phyloP scores from a whole-genome alignment of 1,140 invertebrate genomes.

The Neodiprion virginianus region DNA sequence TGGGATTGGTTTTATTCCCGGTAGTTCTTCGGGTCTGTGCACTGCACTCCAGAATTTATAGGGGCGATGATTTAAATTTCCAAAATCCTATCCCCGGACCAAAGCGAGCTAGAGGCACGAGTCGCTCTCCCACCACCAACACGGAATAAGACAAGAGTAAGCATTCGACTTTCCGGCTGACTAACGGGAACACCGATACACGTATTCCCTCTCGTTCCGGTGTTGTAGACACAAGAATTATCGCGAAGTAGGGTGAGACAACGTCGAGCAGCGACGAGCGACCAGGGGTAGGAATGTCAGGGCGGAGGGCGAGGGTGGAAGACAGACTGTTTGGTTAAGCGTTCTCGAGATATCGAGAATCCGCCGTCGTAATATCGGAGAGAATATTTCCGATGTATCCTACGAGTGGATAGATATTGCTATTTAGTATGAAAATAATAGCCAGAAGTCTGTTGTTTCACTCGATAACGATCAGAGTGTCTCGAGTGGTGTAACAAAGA shows the following conservation, averaged over 20 bases:
- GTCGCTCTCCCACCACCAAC: no score
- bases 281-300: not conserved
- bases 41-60: no score
- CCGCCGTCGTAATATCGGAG: not conserved
- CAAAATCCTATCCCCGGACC: no score
- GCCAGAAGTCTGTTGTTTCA: not conserved
- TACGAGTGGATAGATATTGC: constrained; percentile 2
- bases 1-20: not conserved
- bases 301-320: not conserved
- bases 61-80: no score
- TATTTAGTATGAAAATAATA: not conserved
- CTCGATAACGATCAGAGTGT: no score
- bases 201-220: no score
- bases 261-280: not conserved
- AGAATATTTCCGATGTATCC: not conserved
- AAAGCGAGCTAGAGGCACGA: no score
- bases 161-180: no score
- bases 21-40: no score
- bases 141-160: no score
- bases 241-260: not conserved
- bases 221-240: not conserved
- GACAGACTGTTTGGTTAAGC: not conserved
- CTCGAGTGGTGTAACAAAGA: no score
- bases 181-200: no score
- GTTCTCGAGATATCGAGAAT: constrained; percentile 11